Evolutionary conservation across 1,140 invertebrate species (phyloP), one percentile per base, ranked within the genome.

Genomic region (Drosophila takahashii): DNA sequence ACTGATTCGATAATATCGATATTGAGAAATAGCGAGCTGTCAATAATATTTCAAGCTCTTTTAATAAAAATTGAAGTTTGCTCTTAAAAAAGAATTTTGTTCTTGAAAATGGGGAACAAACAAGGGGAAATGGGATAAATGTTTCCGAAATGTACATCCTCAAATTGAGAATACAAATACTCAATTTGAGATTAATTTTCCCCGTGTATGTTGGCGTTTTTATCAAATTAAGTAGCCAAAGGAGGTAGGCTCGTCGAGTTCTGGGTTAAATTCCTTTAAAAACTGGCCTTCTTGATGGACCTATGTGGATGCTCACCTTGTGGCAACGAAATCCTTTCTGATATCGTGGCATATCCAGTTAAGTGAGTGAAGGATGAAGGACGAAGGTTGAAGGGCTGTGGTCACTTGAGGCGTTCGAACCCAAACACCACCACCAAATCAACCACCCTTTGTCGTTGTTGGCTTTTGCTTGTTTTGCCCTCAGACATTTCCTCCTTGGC

Each of bases 161-260:
- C n/a, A n/a, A n/a, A n/a, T n/a, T n/a, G n/a, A n/a, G n/a, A n/a
- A 22, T 22, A 22, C 22, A 22, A 22, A 22, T 22, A 22, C 22
- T 22, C 22, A 22, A 22, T 22, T 22, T 22, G 22, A 22, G 22
- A 22, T 22, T 22, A 22, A 22, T 22, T 22, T 22, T 22, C 22
- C 3, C 22, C 3, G 22, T 22, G 18, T 50, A 58, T 64, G 75
- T 54, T 71, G 79, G 71, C 77, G 76, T 73, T 83, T 90, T 91
- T 84, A 91, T 91, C 86, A 76, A 91, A 74, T 90, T 90, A 91
- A 90, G 79, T 52, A 73, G 89, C 77, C 78, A 72, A 86, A 90
- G 72, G 78, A 4, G 16, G n/a, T 39, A 8, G 16, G 41, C 41
- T 42, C 41, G 4, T 42, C 41, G 3, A 3, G 9, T 5, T 32